Conservation (phyloP, 2,888 invertebrate genomes). For the Lottia scabra region DNA sequence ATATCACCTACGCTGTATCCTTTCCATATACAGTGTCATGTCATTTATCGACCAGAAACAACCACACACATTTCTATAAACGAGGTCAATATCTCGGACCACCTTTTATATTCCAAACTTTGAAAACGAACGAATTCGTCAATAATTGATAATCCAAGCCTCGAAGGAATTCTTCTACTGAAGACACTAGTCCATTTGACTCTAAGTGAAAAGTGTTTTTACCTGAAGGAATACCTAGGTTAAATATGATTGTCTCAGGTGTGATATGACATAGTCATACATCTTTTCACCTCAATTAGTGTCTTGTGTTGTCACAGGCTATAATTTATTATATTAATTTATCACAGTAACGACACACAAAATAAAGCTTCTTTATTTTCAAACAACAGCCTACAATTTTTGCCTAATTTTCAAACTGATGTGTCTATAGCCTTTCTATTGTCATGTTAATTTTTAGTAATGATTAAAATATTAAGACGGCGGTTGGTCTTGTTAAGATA, state of each 20-base stretch:
- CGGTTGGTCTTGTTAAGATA: background rate
- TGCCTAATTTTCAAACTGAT: background rate
- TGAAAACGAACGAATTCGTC: no score
- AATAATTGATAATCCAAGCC: no score
- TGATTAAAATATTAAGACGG: background rate
- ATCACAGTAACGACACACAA: slow-evolving; percentile 11
- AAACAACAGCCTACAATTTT: background rate
- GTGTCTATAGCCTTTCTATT: no score
- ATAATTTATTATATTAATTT: slow-evolving; percentile 25
- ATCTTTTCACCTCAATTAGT: slow-evolving; percentile 18
- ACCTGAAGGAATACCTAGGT: background rate
- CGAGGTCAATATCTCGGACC: no score
- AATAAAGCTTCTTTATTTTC: slow-evolving; percentile 1
- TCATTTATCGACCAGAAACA: no score
- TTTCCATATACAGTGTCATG: no score
- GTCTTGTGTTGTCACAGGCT: slow-evolving; percentile 14
- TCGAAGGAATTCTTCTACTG: no score
- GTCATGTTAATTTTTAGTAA: background rate
- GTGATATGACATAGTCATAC: slow-evolving; percentile 10
- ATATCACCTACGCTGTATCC: no score
- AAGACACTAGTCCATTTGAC: no score
- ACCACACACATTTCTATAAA: no score
- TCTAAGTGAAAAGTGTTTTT: no score
- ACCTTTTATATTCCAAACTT: no score
- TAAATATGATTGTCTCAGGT: slow-evolving; percentile 5